These are phyloP conservation scores for Nothobranchius kuhntae DNA, from an alignment of 2,113 vertebrate species.

Conservation along the genomic window DNA sequence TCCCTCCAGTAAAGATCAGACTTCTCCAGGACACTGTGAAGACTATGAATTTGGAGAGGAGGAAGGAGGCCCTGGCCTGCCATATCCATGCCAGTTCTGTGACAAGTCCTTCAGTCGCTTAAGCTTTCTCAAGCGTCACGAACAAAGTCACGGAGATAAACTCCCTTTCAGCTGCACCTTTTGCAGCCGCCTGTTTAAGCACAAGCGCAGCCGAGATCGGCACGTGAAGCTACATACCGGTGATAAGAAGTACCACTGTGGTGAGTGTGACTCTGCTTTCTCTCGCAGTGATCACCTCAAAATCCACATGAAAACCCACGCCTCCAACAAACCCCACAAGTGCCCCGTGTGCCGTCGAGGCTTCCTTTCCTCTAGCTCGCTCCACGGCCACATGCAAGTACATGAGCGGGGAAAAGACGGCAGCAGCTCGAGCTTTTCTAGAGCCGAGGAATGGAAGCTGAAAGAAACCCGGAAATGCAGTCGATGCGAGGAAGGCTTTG, in stretches of 20 bases:
- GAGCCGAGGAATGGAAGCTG: conserved; percentile 92
- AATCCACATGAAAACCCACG: conserved; percentile 99
- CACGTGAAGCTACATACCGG: conserved; percentile 98
- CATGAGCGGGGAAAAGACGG: conserved; percentile 93
- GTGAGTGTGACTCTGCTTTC: conserved; percentile 95
- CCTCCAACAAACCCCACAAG: conserved; percentile 98
- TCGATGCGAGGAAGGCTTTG: conserved; percentile 97
- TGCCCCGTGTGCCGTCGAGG: conserved; percentile 97
- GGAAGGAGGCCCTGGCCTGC: conserved; percentile 91
- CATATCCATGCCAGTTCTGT: conserved; percentile 97
- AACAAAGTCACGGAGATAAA: conserved; percentile 97
- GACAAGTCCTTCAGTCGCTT: conserved; percentile 98
- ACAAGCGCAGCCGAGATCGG: conserved; percentile 96
- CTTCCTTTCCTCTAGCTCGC: conserved; percentile 93
- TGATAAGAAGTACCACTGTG: conserved; percentile 98
- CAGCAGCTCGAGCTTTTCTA: conserved; percentile 83
- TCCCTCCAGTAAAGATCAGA: conserved; percentile 97
- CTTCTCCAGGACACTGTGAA: conserved; percentile 94
- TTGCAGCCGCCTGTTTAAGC: conserved; percentile 97
- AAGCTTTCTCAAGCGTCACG: conserved; percentile 97
- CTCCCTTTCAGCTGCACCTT: conserved; percentile 98
- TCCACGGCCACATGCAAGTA: conserved; percentile 98
- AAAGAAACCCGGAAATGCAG: conserved; percentile 98
- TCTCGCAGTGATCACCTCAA: conserved; percentile 98
- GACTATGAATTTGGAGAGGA: conserved; percentile 96